A percentile compares a stretch with the other conserved stretches of the same genome.
These are phyloP conservation scores for Microplitis mediator DNA, from an alignment of 1,140 invertebrate species.

Conservation along the genomic window DNA sequence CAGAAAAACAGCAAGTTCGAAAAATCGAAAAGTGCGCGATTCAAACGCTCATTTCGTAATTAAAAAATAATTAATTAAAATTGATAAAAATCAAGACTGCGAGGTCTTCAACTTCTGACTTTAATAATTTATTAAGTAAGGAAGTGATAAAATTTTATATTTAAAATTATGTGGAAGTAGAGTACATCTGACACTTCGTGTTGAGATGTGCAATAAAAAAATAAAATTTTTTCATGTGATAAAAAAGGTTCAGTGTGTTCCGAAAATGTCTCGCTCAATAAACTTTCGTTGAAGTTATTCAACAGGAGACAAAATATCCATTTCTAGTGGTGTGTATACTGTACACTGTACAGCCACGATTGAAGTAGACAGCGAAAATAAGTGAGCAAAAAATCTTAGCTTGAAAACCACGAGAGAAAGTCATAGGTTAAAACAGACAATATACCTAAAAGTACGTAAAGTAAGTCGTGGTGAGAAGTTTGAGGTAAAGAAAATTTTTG, in stretches of 20 bases:
- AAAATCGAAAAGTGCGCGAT: neutral
- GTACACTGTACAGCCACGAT: neutral
- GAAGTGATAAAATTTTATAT: too few relatives aligned
- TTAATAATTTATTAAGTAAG: too few relatives aligned
- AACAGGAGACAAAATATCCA: neutral
- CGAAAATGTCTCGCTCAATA: constrained; percentile 38
- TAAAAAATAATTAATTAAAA: too few relatives aligned
- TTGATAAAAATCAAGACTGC: too few relatives aligned
- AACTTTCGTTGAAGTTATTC: constrained; percentile 20
- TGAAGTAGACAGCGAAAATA: constrained; percentile 5
- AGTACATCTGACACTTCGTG: too few relatives aligned
- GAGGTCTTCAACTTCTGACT: too few relatives aligned
- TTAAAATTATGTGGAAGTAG: too few relatives aligned
- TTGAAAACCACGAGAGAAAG: constrained; percentile 6
- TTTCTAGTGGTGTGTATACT: neutral
- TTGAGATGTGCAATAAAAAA: too few relatives aligned
- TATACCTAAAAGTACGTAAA: neutral
- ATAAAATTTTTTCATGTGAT: too few relatives aligned
- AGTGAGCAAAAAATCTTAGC: neutral
- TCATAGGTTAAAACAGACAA: too few relatives aligned
- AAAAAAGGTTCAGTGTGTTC: constrained; percentile 20
- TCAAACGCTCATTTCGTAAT: too few relatives aligned
- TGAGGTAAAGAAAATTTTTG: constrained; percentile 36
- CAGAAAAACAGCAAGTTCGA: constrained; percentile 9
- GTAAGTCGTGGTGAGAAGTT: neutral